These are phyloP conservation scores for Lapara coniferarum DNA, from an alignment of 2,888 invertebrate genomes.

Conservation along the genomic window DNA sequence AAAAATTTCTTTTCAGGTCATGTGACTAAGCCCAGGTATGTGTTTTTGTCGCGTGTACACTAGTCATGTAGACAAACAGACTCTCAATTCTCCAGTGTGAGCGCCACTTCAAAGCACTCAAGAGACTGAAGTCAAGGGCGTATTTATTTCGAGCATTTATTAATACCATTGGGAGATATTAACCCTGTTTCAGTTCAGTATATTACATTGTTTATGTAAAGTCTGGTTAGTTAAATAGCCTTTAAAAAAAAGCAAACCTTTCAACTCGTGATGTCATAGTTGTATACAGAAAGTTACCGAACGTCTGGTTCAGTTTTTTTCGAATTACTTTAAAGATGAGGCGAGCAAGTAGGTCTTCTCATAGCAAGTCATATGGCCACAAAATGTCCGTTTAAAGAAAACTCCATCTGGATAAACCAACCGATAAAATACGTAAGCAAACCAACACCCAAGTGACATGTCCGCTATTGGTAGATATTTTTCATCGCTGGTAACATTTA, in stretches of 20 bases:
- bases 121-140: slow-evolving; percentile 17
- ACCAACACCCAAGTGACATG: no score
- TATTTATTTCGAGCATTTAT: slow-evolving; percentile 12
- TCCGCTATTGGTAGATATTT: no score
- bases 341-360: no score
- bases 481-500: no score
- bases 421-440: no score
- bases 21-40: no score
- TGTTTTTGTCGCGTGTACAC: not conserved
- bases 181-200: slow-evolving; percentile 19
- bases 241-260: not conserved
- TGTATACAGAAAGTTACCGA: not conserved
- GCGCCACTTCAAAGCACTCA: not conserved
- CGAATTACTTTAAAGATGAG: no score
- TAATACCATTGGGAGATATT: slow-evolving; percentile 13
- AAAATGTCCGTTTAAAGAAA: no score
- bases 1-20: no score
- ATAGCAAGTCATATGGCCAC: no score
- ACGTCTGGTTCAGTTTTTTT: no score
- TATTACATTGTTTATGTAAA: slow-evolving; percentile 5
- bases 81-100: not conserved
- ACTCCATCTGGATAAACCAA: no score
- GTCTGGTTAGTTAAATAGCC: not conserved
- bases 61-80: not conserved
- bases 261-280: not conserved